These are phyloP conservation scores for Morpho helenor DNA, from an alignment of 2,888 invertebrate genomes.

Conservation along the genomic window DNA sequence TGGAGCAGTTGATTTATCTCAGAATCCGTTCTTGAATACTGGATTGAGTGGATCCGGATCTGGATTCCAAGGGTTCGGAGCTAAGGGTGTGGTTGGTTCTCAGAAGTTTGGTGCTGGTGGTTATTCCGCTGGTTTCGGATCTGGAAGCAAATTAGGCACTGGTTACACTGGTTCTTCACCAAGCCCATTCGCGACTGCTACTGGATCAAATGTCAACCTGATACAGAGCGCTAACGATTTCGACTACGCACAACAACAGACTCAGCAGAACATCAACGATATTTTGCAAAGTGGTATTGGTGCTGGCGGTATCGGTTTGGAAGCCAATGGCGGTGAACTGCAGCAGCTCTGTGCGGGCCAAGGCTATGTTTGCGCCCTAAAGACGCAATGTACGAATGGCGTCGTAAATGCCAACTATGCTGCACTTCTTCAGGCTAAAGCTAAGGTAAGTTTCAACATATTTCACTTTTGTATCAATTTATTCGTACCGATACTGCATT, in stretches of 20 bases:
- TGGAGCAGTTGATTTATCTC: constrained; percentile 49
- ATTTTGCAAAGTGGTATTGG: constrained; percentile 52
- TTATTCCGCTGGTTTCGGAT: constrained; percentile 22
- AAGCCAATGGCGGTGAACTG: constrained; percentile 42
- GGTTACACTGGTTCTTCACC: constrained; percentile 65
- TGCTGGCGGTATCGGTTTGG: constrained; percentile 33
- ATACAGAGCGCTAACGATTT: constrained; percentile 58
- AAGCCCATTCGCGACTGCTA: constrained; percentile 46
- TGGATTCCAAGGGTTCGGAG: constrained; percentile 31
- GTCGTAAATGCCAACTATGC: constrained; percentile 73
- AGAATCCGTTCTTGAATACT: constrained; percentile 56
- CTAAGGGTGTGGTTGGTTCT: constrained; percentile 25
- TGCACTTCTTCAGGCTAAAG: constrained; percentile 67
- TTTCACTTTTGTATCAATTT: not conserved
- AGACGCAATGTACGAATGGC: constrained; percentile 80
- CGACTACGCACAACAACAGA: constrained; percentile 53
- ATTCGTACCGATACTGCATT: not conserved
- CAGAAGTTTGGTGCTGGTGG: constrained; percentile 24
- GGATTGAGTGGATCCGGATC: constrained; percentile 32
- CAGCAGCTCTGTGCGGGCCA: constrained; percentile 78
- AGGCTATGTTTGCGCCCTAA: constrained; percentile 81
- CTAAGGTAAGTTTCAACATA: constrained; percentile 67
- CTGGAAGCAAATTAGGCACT: constrained; percentile 30
- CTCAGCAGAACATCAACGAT: constrained; percentile 57
- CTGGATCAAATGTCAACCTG: constrained; percentile 55